Percentiles rank a stretch among this genome's conserved stretches.
Conservation (phyloP, 2,113 vertebrate species). For the Nerophis ophidion region DNA sequence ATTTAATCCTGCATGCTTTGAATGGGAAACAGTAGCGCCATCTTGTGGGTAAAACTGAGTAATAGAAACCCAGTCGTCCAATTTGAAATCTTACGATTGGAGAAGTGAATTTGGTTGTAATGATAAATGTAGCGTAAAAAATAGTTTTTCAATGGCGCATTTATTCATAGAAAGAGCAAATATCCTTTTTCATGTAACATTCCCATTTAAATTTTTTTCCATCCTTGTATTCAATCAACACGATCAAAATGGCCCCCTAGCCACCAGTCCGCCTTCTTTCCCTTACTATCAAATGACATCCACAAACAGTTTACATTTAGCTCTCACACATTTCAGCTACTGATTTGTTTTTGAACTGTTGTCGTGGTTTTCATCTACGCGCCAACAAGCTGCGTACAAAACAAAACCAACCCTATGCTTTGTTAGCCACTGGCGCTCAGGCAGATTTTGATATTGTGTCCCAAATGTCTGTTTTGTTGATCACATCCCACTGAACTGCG, state of each 20-base stretch:
- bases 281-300: constrained; percentile 19
- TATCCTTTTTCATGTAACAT: too few species aligned
- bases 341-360: constrained; percentile 29
- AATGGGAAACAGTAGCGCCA: too few species aligned
- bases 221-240: too few species aligned
- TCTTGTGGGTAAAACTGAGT: too few species aligned
- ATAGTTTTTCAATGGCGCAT: too few species aligned
- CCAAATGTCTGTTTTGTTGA: constrained; percentile 59
- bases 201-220: too few species aligned
- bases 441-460: constrained; percentile 58
- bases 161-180: too few species aligned
- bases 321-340: constrained; percentile 13
- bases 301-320: background rate
- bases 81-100: too few species aligned
- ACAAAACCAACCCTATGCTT: constrained; percentile 31
- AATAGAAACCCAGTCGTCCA: too few species aligned
- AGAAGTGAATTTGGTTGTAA: too few species aligned
- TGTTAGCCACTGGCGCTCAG: constrained; percentile 46
- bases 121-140: too few species aligned
- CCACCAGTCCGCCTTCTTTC: background rate
- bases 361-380: constrained; percentile 4
- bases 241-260: background rate
- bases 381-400: constrained; percentile 18
- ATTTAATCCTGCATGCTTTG: too few species aligned
- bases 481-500: constrained; percentile 38